phyloP scores from a whole-genome alignment of 2,888 invertebrate genomes.

The Meiosimyza platycephala region DNA sequence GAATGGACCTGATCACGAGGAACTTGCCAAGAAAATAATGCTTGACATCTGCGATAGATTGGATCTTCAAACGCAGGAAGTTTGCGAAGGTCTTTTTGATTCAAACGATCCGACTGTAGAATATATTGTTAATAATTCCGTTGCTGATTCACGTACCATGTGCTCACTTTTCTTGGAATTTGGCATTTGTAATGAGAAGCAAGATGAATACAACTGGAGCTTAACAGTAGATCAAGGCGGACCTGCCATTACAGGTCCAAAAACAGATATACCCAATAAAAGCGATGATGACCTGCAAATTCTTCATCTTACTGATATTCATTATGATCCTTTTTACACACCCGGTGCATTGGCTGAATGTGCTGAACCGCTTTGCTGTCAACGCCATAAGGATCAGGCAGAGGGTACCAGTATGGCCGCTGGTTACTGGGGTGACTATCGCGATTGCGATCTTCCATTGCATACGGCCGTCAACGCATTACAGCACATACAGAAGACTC shows the following conservation, averaged over 20 bases:
- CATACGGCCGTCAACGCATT: slow-evolving; percentile 77
- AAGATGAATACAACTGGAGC: slow-evolving; percentile 57
- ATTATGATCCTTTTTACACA: slow-evolving; percentile 80
- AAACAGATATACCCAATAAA: slow-evolving; percentile 51
- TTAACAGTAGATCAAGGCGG: slow-evolving; percentile 48
- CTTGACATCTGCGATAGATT: slow-evolving; percentile 71
- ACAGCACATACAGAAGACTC: slow-evolving; percentile 70
- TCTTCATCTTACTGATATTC: slow-evolving; percentile 71
- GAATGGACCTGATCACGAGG: slow-evolving; percentile 50
- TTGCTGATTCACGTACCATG: slow-evolving; percentile 68
- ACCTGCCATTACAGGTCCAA: slow-evolving; percentile 48
- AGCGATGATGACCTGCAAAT: slow-evolving; percentile 52
- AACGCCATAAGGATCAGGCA: slow-evolving; percentile 58
- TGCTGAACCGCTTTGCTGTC: slow-evolving; percentile 82
- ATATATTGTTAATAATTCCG: slow-evolving; percentile 70
- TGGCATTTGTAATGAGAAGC: slow-evolving; percentile 52
- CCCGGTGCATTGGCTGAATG: slow-evolving; percentile 77
- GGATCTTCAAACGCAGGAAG: slow-evolving; percentile 71
- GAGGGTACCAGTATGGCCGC: slow-evolving; percentile 68
- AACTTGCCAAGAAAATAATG: slow-evolving; percentile 61
- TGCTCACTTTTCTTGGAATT: slow-evolving; percentile 61
- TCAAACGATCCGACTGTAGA: slow-evolving; percentile 73
- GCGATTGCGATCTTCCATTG: slow-evolving; percentile 81
- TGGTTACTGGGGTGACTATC: slow-evolving; percentile 85
- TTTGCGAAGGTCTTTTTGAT: slow-evolving; percentile 73